Evolutionary conservation across 2,888 invertebrate species (phyloP).

Genomic region (Oligia strigilis): DNA sequence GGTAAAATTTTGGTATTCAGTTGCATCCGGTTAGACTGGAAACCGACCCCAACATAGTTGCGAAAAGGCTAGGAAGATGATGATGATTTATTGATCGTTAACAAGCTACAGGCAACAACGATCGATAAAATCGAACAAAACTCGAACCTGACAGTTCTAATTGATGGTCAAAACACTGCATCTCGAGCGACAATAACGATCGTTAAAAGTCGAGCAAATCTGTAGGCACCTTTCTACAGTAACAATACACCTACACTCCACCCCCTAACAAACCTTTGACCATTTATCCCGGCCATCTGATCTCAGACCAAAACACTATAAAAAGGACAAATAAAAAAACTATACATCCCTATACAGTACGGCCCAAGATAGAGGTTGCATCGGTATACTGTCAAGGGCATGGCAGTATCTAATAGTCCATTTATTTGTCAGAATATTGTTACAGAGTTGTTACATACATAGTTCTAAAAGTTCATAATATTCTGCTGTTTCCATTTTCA

Average conservation of each 20-base stretch:
- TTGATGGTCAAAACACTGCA: neutral
- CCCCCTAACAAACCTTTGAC: slow-evolving; percentile 30
- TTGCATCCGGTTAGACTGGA: too few species aligned
- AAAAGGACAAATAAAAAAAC: slow-evolving; percentile 54
- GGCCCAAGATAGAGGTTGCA: slow-evolving; percentile 17
- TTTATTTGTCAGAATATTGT: too few species aligned
- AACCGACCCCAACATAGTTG: too few species aligned
- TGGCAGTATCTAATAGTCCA: neutral
- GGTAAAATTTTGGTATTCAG: too few species aligned
- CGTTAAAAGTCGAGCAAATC: neutral
- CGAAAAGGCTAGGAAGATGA: too few species aligned
- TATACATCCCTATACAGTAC: slow-evolving; percentile 36
- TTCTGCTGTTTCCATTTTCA: too few species aligned
- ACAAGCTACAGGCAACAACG: neutral
- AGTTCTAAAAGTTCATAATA: too few species aligned
- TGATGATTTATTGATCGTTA: neutral
- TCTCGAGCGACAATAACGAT: neutral
- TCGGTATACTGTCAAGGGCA: neutral
- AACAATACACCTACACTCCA: slow-evolving; percentile 15
- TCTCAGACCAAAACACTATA: slow-evolving; percentile 53
- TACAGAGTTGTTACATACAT: too few species aligned
- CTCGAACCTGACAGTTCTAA: neutral
- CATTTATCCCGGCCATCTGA: slow-evolving; percentile 46
- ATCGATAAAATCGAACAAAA: too few species aligned
- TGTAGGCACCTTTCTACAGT: neutral